These are phyloP conservation scores for Chrysopilus asiliformis DNA, from an alignment of 2,888 invertebrate genomes.

Conservation along the genomic window DNA sequence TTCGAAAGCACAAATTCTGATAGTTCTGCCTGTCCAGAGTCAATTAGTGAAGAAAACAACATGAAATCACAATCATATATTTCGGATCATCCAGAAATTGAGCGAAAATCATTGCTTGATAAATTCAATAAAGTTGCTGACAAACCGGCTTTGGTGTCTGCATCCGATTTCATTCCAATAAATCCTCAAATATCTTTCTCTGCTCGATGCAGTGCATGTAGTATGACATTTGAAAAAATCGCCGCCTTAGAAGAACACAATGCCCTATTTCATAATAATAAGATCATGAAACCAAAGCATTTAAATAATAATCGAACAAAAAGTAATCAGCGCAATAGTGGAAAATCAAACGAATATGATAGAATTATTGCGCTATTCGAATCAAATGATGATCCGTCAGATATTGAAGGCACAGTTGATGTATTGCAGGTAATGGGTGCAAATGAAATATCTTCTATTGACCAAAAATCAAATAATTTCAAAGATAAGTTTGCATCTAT, in stretches of 20 bases:
- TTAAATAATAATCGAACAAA: too few species aligned
- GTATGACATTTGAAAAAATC: slow-evolving; percentile 25
- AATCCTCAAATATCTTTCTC: slow-evolving; percentile 18
- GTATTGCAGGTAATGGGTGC: too few species aligned
- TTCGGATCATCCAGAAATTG: slow-evolving; percentile 3
- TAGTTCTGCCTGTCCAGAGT: slow-evolving; percentile 1
- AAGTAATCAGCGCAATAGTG: too few species aligned
- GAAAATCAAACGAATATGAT: slow-evolving; percentile 23
- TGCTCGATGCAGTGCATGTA: slow-evolving; percentile 30
- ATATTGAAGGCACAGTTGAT: slow-evolving; percentile 2
- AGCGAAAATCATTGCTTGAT: slow-evolving; percentile 11
- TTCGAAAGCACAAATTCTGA: slow-evolving; percentile 1
- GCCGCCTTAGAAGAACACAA: slow-evolving; percentile 29
- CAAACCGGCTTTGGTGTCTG: slow-evolving; percentile 2
- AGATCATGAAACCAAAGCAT: too few species aligned
- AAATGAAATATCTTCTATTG: neutral
- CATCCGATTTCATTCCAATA: slow-evolving; percentile 1
- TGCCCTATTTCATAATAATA: slow-evolving; percentile 25
- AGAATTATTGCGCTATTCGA: slow-evolving; percentile 32
- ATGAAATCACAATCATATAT: slow-evolving; percentile 1
- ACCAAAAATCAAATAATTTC: slow-evolving; percentile 3
- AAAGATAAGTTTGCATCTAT: too few species aligned
- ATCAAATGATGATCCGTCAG: slow-evolving; percentile 16
- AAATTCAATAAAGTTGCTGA: slow-evolving; percentile 11
- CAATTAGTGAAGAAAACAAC: slow-evolving; percentile 4